Percentiles rank a stretch among this genome's conserved stretches.
Evolutionary conservation across 2,888 invertebrate species (phyloP).

Genomic region (Melanostoma mellinum): DNA sequence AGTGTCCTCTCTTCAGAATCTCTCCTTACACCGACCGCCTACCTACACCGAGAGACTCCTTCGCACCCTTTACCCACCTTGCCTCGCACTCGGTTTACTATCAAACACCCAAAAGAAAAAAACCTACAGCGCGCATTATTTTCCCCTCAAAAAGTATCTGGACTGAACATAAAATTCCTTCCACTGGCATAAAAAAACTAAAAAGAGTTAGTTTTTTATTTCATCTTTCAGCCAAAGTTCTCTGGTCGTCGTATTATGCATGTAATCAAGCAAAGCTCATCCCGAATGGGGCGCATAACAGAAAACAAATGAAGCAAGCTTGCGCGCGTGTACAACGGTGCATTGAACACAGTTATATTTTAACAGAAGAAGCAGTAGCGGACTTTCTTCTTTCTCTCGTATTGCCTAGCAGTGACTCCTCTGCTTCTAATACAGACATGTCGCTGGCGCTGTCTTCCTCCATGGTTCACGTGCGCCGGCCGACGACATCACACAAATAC

Average conservation of each 20-base stretch:
- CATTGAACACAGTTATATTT: constrained; percentile 72
- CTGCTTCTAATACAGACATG: constrained; percentile 8
- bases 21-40: background rate
- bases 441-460: constrained; percentile 26
- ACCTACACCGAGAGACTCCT: constrained; percentile 22
- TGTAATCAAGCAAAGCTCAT: constrained; percentile 72
- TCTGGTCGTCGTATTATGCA: constrained; percentile 59
- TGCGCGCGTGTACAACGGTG: constrained; percentile 73
- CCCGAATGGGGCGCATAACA: constrained; percentile 72
- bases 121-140: constrained; percentile 15
- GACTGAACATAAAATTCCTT: constrained; percentile 5
- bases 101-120: background rate
- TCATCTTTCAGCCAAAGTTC: constrained; percentile 24
- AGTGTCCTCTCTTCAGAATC: constrained; percentile 52
- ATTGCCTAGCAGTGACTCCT: constrained; percentile 26
- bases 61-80: background rate
- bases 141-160: constrained; percentile 26
- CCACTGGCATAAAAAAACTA: no score
- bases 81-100: no score
- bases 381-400: constrained; percentile 72
- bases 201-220: background rate
- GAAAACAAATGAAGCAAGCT: constrained; percentile 73
- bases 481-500: constrained; percentile 63
- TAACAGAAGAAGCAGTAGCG: constrained; percentile 51
- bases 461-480: constrained; percentile 73